Evolutionary conservation across 2,888 invertebrate genomes (phyloP), one percentile per base, ranked within the genome.

Genomic region (Temnothorax unifasciatus): DNA sequence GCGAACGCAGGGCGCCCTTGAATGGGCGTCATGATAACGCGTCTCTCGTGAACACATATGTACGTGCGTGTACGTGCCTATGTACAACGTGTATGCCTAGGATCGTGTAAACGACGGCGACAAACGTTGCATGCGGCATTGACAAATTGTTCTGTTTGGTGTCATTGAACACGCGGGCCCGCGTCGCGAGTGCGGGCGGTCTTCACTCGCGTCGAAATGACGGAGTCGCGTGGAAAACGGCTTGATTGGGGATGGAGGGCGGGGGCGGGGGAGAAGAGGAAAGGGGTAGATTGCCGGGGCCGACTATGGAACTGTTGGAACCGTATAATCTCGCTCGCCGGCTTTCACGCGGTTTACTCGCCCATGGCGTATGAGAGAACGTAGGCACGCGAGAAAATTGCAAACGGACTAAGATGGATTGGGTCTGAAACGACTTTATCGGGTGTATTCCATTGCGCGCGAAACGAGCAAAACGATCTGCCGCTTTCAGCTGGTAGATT

Each of bases 401-500:
- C 84, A 86, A 84, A 63, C 75, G 68, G 90, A 91, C 86, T 84
- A 91, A 92, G 91, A 92, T 91, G 91, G 91, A 92, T 92, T 59
- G 25, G 44, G 82, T 85, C 85, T 74, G 83, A 88, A 84, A 91
- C 90, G 88, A 89, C 89, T 91, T 92, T 91, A 91, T 92, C 90
- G 89, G 86, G 86, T 85, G 83, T 87, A 84, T 82, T 86, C 77
- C 66, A 71, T 73, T 85, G 83, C 75, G 85, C 83, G 87, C 64
- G 41, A 64, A 52, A 69, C 54, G 41, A 52, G 47, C 61, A 44
- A 73, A 73, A 73, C 47, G 71, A 57, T 59, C n/a, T 21, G 69
- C 69, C 79, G 57, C 34, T 79, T 79, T 34, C 69, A 57, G 57
- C 44, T 57, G 18, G 44, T 34, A 57, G 41, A 29, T 57, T 79